Evolutionary conservation across 1,140 invertebrate species (phyloP), one percentile per base, ranked within the genome.

Genomic region (Amphibalanus amphitrite): DNA sequence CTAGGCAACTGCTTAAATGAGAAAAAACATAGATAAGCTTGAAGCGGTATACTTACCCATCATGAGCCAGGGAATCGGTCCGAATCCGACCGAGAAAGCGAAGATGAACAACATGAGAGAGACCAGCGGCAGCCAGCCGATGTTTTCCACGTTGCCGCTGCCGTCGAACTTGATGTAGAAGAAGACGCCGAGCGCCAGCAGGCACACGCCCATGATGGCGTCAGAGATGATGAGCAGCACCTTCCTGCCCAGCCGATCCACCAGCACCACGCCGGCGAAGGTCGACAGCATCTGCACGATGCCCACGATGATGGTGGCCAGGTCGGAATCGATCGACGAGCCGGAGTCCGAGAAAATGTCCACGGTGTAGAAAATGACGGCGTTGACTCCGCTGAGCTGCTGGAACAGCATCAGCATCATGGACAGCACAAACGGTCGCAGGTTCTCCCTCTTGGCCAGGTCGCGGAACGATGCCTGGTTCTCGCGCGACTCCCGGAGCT

Each of bases 51-150:
- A n/a, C n/a, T n/a, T n/a, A n/a, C n/a, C n/a, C 78, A 90, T 85
- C 84, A 91, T 87, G 81, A 90, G 84, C 87, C 89, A 91, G 0
- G 89, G 88, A 30, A 92, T 86, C 0, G 89, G 90, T 1, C 89
- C 90, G 73, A 87, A 87, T 40, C 90, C 90, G 29, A 91, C 77
- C 0, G 87, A 88, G 79, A 91, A 91, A n/a, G 87, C 82, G 30
- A 89, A 78, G 33, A 91, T 89, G 79, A 90, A 95, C 0, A n/a
- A n/a, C n/a, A n/a, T n/a, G n/a, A n/a, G n/a, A n/a, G n/a, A n/a
- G n/a, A n/a, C n/a, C n/a, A n/a, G n/a, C n/a, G n/a, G n/a, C n/a
- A n/a, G n/a, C n/a, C n/a, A n/a, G n/a, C n/a, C n/a, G n/a, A n/a
- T n/a, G n/a, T n/a, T n/a, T n/a, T n/a, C n/a, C n/a, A n/a, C n/a